Conservation (phyloP, 1,140 invertebrate species). For the Bombus terrestris region DNA sequence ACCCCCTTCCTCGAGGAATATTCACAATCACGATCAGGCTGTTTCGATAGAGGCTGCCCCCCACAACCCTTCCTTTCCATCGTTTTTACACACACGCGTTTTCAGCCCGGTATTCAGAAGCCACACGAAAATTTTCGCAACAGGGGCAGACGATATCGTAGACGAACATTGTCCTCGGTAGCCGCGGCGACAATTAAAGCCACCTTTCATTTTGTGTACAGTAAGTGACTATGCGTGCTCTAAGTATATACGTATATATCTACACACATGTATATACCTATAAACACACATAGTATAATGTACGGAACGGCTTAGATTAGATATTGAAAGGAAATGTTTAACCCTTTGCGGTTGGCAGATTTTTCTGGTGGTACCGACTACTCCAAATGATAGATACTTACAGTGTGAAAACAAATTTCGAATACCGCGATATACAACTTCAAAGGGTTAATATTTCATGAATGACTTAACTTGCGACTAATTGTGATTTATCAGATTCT, state of each 20-base stretch:
- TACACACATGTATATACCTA: neutral
- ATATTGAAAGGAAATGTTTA: too few relatives aligned
- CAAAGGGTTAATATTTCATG: too few relatives aligned
- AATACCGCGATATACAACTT: too few relatives aligned
- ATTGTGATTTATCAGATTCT: neutral
- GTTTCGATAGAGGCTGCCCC: neutral
- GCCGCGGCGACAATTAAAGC: slow-evolving; percentile 76
- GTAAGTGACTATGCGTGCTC: slow-evolving; percentile 75
- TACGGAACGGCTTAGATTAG: neutral
- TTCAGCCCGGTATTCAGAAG: neutral
- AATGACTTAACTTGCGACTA: neutral
- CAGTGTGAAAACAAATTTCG: too few relatives aligned
- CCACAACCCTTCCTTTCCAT: neutral
- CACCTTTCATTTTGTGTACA: slow-evolving; percentile 83
- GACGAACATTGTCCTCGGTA: slow-evolving; percentile 11
- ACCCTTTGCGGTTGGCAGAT: too few relatives aligned
- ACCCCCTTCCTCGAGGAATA: slow-evolving; percentile 28
- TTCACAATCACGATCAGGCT: neutral
- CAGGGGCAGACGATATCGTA: neutral
- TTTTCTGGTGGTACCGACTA: too few relatives aligned
- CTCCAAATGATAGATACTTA: too few relatives aligned
- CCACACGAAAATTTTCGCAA: neutral
- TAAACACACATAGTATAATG: neutral
- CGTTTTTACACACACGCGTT: neutral
- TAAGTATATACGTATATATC: neutral